Evolutionary conservation across 2,113 vertebrate genomes (phyloP).

Genomic region (Oceanodroma tethys): DNA sequence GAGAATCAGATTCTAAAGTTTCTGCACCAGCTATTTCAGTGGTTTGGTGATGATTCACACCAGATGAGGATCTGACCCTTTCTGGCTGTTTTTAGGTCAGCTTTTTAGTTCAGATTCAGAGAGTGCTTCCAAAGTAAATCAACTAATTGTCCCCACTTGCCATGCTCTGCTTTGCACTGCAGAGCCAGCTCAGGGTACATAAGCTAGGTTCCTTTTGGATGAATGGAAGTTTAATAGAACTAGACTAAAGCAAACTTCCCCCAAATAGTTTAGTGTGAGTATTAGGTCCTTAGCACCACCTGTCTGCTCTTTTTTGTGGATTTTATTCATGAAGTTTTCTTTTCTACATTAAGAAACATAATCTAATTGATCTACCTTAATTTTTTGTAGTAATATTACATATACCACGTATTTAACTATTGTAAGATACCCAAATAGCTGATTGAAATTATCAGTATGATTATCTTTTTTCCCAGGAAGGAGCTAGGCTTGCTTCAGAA

Average conservation of each 20-base stretch:
- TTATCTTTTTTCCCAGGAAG: constrained; percentile 51
- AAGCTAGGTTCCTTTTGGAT: neutral
- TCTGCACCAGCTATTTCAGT: neutral
- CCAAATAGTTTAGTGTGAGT: neutral
- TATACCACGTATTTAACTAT: neutral
- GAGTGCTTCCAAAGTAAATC: neutral
- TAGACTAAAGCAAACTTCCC: neutral
- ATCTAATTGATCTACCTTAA: neutral
- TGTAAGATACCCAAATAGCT: neutral
- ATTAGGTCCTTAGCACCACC: neutral
- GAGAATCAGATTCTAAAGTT: neutral
- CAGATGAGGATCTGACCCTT: neutral
- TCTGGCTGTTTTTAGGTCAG: neutral
- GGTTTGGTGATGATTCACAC: neutral
- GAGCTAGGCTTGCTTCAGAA: constrained; percentile 78
- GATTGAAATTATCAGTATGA: neutral
- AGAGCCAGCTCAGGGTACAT: neutral
- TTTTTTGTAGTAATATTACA: neutral
- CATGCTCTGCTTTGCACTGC: neutral
- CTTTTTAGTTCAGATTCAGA: neutral
- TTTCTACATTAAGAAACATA: neutral
- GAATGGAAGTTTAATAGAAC: neutral
- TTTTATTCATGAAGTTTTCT: neutral
- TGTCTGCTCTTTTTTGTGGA: neutral
- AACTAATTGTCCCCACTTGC: neutral